A percentile compares a stretch with the other conserved stretches of the same genome.
Conservation (phyloP, 1,140 invertebrate genomes). For the Oedothorax gibbosus region DNA sequence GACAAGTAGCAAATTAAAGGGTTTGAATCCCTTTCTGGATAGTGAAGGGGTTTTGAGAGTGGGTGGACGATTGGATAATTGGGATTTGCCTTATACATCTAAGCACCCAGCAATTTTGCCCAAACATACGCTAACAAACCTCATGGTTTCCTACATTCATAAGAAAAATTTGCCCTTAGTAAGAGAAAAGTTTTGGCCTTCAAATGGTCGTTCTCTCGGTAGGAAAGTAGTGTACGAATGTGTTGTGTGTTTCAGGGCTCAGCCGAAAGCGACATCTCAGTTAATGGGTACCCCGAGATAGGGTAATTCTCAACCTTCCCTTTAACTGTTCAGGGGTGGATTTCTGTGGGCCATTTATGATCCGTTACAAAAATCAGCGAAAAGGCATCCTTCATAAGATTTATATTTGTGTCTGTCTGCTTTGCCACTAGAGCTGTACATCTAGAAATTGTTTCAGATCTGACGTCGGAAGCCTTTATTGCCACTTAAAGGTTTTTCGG, state of each 20-base stretch:
- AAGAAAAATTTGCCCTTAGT: neutral
- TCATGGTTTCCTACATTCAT: neutral
- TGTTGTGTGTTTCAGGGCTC: neutral
- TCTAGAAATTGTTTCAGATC: conserved; percentile 67
- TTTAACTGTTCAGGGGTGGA: too few relatives aligned
- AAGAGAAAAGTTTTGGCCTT: neutral
- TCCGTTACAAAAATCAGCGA: neutral
- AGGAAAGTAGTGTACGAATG: conserved; percentile 2
- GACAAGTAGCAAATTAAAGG: neutral
- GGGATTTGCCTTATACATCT: neutral
- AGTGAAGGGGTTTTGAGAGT: conserved; percentile 8
- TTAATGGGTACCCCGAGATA: neutral
- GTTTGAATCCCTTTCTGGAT: conserved; percentile 5
- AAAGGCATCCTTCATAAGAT: conserved; percentile 3
- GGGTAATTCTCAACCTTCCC: neutral
- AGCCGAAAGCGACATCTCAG: neutral
- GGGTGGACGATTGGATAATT: conserved; percentile 14
- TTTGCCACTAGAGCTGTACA: conserved; percentile 69
- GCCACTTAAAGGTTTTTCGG: conserved; percentile 67
- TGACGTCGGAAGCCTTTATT: conserved; percentile 68
- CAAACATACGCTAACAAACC: neutral
- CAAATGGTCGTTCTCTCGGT: neutral
- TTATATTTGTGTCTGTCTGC: conserved; percentile 67
- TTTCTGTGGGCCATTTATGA: conserved; percentile 20
- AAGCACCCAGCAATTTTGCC: neutral